Base-by-base conservation (phyloP, 30 jellyfish, hydroid and myxozoan species). In the Aurelia sp. region DNA sequence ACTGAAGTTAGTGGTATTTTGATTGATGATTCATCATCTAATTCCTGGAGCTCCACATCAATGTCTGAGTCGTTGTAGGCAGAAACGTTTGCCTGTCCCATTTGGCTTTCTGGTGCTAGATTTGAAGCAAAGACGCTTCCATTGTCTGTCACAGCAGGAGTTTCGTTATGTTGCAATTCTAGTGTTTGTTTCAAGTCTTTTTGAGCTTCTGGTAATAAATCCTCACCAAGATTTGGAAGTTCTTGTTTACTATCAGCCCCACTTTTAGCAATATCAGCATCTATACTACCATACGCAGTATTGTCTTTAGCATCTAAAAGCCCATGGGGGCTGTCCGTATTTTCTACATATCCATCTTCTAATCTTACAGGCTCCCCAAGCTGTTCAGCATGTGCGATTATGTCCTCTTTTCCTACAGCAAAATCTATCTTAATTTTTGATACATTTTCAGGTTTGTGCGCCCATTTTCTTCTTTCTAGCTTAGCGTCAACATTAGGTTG, bases 1-100 rank as follows among this genome's bases (percentile, higher is more conserved):
- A 81, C 90, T 52, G 93, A 51, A 24, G 78, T 72, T 27, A 21
- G 38, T 19, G 97, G 91, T 17, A 80, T 68, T 53, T 72, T 63
- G 21, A 72, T 48, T 40, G 79, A 31, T 40, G 69, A 67, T 3
- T 64, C 87, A 35, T 72, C 86, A 61, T 65, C 63, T 24, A 52
- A 67, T n/a, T 87, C 91, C 13, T 44, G 55, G 78, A 19, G 67
- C 22, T 81, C 91, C 3, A 44, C 60, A 64, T 53, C 80, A 27
- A 38, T 78, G 20, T 58, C 92, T n/a, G 52, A 40, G 60, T 58
- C 67, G 63, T 31, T 63, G 10, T 65, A 77, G n/a, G 21, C 91
- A 10, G 53, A 59, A 17, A 61, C 79, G 12, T 70, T 57, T 2
- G 80, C 83, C 58, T 88, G 88, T 2, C 88, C 90, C 91, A 77